Base-by-base conservation (phyloP, 92 coral and sea anemone genomes). In the Plumapathes pennacea region DNA sequence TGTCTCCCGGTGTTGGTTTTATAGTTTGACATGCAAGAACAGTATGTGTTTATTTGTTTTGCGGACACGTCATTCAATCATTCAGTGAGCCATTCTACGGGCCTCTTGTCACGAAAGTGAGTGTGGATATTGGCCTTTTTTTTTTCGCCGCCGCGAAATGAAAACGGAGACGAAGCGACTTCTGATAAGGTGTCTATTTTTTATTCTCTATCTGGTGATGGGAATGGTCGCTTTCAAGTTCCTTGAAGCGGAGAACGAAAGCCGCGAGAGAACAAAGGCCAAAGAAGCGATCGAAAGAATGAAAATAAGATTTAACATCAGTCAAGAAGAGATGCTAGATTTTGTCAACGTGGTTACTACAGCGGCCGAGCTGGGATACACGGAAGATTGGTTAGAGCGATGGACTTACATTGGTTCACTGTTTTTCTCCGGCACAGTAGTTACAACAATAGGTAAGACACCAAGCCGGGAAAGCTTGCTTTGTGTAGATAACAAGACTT, bases 321-420 rank as follows among this genome's bases (percentile, higher is more conserved):
- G 83, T 25, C 61, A 56, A 5, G 50, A 54, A 32, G 96, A 78
- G 44, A 77, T 88, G 90, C 42, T 47, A 18, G 62, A 62, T 43
- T 88, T 88, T 15, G 86, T 88, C 0, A 33, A 57, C 5, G 44
- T 68, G 13, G 40, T 88, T 23, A 54, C 60, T n/a, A 77, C 76
- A 26, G 96, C 96, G 2, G 78, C 84, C 11, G 61, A 60, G 29
- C 55, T 61, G 51, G 96, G 96, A 1, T 78, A 60, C 20, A 60
- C 77, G 25, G 44, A 64, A 20, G 81, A 70, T 2, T 88, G 96
- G 96, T 25, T 88, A 4, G 99, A 94, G 37, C 81, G 85, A 44
- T 94, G 99, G 99, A 88, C 82, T 30, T 94, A 68, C 14, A 86
- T 83, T 0, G 99, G 99, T 2, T 85, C 99, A 38, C 56, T 94